Evolutionary conservation across 2,797 vertebrate genomes (phyloP), one percentile per base, ranked within the genome.

Genomic region (Etheostoma perlongum): DNA sequence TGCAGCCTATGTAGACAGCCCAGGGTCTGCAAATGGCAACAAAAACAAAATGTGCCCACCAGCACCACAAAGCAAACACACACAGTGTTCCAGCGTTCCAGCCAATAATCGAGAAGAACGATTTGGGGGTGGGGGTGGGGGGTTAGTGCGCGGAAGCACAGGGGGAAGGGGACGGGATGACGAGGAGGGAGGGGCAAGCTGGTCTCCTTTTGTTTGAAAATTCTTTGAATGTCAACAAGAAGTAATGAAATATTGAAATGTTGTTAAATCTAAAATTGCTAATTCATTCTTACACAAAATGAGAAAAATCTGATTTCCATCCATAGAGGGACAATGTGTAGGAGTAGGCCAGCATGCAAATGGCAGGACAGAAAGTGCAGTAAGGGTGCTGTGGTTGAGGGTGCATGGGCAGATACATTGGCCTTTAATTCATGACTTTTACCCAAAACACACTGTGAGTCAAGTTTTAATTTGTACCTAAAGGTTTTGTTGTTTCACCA

Each of bases 401-500:
- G 79, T 74, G 76, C 1, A 76, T 58, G 58, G 44, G 49, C 58
- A 67, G 71, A 76, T 46, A 19, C 66, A 25, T 51, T 18, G 59
- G 78, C 80, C 86, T 86, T 80, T 88, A 82, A 88, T 88, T 76
- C 65, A 66, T 3, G 54, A 36, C 67, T 63, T 55, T 69, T 60
- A 67, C 75, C 6, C 30, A 58, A 49, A 77, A 71, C 36, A 59
- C 69, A 62, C 66, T 47, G 54, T 85, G 76, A 88, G 86, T 82
- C 77, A 85, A 81, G 70, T 68, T 85, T 87, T 82, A 87, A 89
- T 86, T 82, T 76, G 51, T 73, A 67, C 65, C 58, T 76, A 8
- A 79, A 81, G 44, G 40, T 77, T 82, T 75, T 82, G 67, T 60
- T 73, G 40, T 84, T 78, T 82, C 74, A 74, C 75, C 67, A 78